Percentiles rank a stretch among this genome's conserved stretches.
Conservation (phyloP, 1,140 invertebrate species). For the Nixonia krombeini region DNA sequence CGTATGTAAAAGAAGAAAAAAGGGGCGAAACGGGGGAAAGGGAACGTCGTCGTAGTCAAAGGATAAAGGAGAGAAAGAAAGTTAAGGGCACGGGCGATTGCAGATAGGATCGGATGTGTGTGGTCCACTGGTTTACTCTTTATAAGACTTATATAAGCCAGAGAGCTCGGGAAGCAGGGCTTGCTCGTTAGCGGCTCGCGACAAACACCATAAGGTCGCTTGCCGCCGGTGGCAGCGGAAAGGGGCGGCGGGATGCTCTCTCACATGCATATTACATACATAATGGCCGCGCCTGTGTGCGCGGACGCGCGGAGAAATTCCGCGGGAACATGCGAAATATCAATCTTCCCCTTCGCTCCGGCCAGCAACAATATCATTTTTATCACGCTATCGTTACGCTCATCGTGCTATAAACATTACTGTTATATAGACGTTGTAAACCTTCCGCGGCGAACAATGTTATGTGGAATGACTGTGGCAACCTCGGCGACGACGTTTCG, state of each 20-base stretch:
- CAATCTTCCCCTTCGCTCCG: slow-evolving; percentile 5
- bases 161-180: slow-evolving; percentile 54
- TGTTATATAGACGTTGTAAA: neutral
- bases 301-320: slow-evolving; percentile 4
- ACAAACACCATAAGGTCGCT: slow-evolving; percentile 61
- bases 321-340: slow-evolving; percentile 7
- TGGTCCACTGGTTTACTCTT: slow-evolving; percentile 70
- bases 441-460: neutral
- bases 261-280: slow-evolving; percentile 30
- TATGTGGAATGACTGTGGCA: no score
- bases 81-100: slow-evolving; percentile 46
- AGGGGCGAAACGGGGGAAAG: slow-evolving; percentile 30
- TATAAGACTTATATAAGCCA: slow-evolving; percentile 71
- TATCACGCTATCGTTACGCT: neutral
- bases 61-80: slow-evolving; percentile 51
- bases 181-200: slow-evolving; percentile 71
- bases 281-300: neutral
- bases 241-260: slow-evolving; percentile 24
- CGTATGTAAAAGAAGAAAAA: no score
- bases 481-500: no score
- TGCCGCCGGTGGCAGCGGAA: slow-evolving; percentile 27
- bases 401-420: neutral
- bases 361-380: neutral
- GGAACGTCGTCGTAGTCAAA: slow-evolving; percentile 48
- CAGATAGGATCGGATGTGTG: slow-evolving; percentile 71